Evolutionary conservation across 2,797 vertebrate genomes (phyloP).

Genomic region (Amblyopsis hoosieri): DNA sequence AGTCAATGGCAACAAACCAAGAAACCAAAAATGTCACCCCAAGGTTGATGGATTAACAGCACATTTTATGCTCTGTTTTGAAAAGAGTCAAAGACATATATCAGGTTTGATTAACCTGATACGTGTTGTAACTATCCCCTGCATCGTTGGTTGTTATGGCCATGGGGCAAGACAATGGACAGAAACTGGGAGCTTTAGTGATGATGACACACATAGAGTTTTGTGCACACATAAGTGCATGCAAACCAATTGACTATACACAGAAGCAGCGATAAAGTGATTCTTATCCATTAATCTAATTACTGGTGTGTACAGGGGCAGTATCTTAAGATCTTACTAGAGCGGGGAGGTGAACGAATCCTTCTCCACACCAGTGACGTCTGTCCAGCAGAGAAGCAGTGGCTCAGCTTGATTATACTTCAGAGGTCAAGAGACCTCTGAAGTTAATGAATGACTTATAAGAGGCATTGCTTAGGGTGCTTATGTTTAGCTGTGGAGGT

Average conservation of each 20-base stretch:
- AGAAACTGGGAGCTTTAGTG: slow-evolving; percentile 22
- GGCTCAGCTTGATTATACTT: slow-evolving; percentile 44
- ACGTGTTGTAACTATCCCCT: slow-evolving; percentile 30
- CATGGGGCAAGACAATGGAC: slow-evolving; percentile 33
- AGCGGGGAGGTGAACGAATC: slow-evolving; percentile 44
- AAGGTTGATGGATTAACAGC: slow-evolving; percentile 18
- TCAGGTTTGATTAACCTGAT: slow-evolving; percentile 54
- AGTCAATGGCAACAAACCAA: slow-evolving; percentile 22
- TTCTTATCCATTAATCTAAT: slow-evolving; percentile 73
- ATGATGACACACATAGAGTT: slow-evolving; percentile 11
- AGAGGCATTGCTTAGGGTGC: slow-evolving; percentile 3
- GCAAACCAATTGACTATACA: not conserved
- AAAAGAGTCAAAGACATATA: slow-evolving; percentile 23
- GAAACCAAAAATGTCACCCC: slow-evolving; percentile 47
- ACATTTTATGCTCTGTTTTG: slow-evolving; percentile 33
- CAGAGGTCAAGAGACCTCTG: slow-evolving; percentile 23
- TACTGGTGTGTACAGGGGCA: slow-evolving; percentile 49
- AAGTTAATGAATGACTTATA: slow-evolving; percentile 13
- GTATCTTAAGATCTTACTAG: slow-evolving; percentile 51
- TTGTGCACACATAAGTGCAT: not conserved
- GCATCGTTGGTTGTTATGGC: slow-evolving; percentile 31
- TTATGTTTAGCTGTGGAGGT: slow-evolving; percentile 17
- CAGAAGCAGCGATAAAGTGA: slow-evolving; percentile 27
- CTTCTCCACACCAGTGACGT: slow-evolving; percentile 40
- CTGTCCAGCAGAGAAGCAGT: slow-evolving; percentile 8